Evolutionary conservation across 2,113 vertebrate species (phyloP).

Genomic region (Cervus canadensis): DNA sequence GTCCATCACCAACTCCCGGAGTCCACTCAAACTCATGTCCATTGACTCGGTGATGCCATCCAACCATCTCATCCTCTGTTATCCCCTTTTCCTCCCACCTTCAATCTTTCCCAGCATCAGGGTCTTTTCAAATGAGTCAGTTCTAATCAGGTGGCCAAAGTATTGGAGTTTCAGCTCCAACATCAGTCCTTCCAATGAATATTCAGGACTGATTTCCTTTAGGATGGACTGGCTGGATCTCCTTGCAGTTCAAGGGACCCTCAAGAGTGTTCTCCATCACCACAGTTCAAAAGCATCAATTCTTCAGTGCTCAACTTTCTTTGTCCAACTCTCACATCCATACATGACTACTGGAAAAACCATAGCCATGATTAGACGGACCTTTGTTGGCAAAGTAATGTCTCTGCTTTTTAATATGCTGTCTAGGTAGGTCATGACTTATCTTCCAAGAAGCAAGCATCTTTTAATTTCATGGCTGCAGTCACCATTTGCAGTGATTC

Average conservation of each 20-base stretch:
- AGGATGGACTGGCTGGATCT: background rate
- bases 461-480: background rate
- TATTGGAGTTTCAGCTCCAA: background rate
- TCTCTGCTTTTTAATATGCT: background rate
- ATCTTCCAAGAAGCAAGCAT: background rate
- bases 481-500: background rate
- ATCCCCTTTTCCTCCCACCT: background rate
- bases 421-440: background rate
- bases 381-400: background rate
- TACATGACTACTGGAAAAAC: background rate
- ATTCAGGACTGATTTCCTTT: background rate
- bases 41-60: background rate
- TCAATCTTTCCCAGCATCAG: background rate
- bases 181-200: background rate
- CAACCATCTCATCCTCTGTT: background rate
- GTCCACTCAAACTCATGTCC: background rate
- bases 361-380: rapidly evolving
- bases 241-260: background rate
- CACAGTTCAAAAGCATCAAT: background rate
- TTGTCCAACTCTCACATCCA: background rate
- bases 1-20: rapidly evolving
- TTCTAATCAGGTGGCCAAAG: background rate
- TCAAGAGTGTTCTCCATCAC: background rate
- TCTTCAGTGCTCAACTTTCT: background rate
- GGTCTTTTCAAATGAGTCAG: background rate